These are phyloP conservation scores for Fringilla coelebs DNA, from an alignment of 2,797 vertebrate genomes.

Conservation along the genomic window DNA sequence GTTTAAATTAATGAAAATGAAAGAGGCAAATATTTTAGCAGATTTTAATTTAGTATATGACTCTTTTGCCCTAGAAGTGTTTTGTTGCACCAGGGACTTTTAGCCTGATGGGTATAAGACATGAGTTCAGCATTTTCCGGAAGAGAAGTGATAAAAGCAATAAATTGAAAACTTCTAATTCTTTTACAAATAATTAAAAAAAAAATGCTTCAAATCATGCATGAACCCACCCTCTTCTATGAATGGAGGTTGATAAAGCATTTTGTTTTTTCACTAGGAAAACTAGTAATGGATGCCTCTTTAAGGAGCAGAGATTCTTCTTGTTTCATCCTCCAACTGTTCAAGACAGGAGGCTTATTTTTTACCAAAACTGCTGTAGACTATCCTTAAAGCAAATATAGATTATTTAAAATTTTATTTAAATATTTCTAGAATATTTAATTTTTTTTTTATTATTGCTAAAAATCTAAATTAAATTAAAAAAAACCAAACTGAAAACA, in stretches of 20 bases:
- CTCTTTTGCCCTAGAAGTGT: not conserved
- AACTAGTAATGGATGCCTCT: not conserved
- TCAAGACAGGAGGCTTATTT: not conserved
- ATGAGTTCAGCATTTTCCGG: not conserved
- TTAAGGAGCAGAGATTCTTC: not conserved
- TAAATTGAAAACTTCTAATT: not conserved
- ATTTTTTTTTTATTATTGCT: no score
- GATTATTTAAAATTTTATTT: no score
- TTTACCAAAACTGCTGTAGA: not conserved
- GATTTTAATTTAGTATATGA: not conserved
- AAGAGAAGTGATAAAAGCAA: not conserved
- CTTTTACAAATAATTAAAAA: conserved; percentile 17
- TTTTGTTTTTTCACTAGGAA: not conserved
- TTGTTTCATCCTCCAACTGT: conserved; percentile 10
- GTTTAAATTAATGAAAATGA: not conserved
- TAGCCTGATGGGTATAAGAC: not conserved
- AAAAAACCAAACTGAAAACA: not conserved
- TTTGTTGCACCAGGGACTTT: not conserved
- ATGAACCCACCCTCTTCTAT: not conserved
- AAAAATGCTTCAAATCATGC: not conserved
- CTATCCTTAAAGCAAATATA: conserved; percentile 38
- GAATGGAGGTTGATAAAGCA: not conserved
- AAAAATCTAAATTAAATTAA: not conserved
- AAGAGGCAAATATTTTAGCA: not conserved
- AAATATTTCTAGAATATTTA: no score